phyloP scores from a whole-genome alignment of 2,797 vertebrate species.

The Lemur catta region DNA sequence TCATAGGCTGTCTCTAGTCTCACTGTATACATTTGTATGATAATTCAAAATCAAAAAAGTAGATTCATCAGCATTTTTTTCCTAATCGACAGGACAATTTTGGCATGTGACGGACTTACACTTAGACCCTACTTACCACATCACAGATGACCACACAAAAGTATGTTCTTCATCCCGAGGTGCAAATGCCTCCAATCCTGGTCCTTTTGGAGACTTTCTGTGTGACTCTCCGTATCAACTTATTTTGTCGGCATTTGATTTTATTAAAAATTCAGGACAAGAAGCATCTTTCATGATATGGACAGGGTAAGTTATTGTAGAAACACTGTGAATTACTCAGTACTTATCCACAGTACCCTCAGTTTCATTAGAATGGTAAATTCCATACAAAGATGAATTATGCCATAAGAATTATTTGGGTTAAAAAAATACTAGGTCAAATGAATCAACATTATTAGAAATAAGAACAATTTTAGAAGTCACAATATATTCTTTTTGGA shows the following conservation, averaged over 20 bases:
- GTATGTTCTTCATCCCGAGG: conserved; percentile 97
- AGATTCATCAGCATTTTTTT: conserved; percentile 71
- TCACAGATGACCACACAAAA: conserved; percentile 90
- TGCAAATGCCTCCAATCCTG: conserved; percentile 88
- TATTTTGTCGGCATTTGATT: conserved; percentile 93
- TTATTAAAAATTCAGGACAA: conserved; percentile 88
- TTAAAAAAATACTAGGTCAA: not conserved
- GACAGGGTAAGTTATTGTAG: conserved; percentile 89
- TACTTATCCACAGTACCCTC: not conserved
- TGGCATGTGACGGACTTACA: conserved; percentile 98
- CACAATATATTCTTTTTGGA: not conserved
- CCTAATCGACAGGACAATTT: conserved; percentile 89
- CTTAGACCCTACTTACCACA: conserved; percentile 94
- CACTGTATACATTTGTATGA: not conserved
- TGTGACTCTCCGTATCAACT: conserved; percentile 96
- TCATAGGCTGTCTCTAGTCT: not conserved
- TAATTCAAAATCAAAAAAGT: conserved; percentile 46
- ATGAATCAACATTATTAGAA: not conserved
- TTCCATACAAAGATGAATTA: not conserved
- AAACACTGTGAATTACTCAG: not conserved
- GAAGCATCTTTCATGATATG: conserved; percentile 94
- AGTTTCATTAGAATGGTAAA: not conserved
- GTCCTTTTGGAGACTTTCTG: conserved; percentile 92
- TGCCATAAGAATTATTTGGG: not conserved
- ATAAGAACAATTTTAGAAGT: not conserved